Conservation (phyloP, 2,888 invertebrate genomes). For the Lydus trimaculatus region DNA sequence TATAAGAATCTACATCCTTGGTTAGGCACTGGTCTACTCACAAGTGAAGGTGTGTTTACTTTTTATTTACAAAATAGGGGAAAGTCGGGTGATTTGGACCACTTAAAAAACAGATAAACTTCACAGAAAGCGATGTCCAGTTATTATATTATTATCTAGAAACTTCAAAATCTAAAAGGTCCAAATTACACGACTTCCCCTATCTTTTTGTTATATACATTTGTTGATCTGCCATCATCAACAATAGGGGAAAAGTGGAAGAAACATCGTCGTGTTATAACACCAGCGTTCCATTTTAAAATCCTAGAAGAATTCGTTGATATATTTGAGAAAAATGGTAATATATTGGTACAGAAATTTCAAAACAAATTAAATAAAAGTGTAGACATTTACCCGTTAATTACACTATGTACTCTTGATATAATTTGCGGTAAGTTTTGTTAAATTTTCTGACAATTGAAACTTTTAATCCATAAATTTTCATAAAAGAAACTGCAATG, state of each 20-base stretch:
- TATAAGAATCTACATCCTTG: background rate
- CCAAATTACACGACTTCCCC: no score
- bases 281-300: constrained; percentile 79
- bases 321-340: constrained; percentile 71
- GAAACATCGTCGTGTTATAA: constrained; percentile 72
- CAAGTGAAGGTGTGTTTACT: background rate
- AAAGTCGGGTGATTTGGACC: no score
- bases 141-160: no score
- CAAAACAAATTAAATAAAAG: constrained; percentile 52
- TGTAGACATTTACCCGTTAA: constrained; percentile 68
- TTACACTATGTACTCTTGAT: constrained; percentile 68
- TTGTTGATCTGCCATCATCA: no score
- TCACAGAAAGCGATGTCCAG: no score
- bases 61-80: no score
- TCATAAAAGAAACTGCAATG: constrained; percentile 80
- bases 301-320: constrained; percentile 75
- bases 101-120: no score
- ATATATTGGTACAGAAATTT: constrained; percentile 66
- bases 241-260: constrained; percentile 68
- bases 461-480: background rate
- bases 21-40: background rate
- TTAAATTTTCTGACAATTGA: background rate
- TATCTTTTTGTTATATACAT: no score
- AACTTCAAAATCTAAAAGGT: no score
- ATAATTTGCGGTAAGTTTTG: constrained; percentile 66